Evolutionary conservation across 2,888 invertebrate genomes (phyloP).

Genomic region (Clusia tigrina): DNA sequence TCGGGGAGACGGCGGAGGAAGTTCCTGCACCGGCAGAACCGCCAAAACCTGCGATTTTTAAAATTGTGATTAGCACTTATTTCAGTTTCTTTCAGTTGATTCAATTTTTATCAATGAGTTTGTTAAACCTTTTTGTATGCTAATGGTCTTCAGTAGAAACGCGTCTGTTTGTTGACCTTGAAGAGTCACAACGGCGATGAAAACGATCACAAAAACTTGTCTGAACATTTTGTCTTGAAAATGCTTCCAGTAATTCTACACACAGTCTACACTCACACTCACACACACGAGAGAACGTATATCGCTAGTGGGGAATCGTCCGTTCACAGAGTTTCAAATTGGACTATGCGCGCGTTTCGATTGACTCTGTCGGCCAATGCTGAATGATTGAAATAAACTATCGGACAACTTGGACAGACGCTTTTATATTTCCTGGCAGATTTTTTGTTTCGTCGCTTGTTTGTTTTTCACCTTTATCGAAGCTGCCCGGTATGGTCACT

Average conservation of each 20-base stretch:
- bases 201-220: conserved; percentile 8
- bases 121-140: conserved; percentile 2
- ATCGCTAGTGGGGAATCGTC: too few relatives aligned
- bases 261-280: background rate
- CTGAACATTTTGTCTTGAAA: conserved; percentile 8
- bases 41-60: background rate
- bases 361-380: conserved; percentile 11
- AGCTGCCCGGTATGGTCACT: too few relatives aligned
- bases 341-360: conserved; percentile 2
- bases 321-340: background rate
- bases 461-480: too few relatives aligned
- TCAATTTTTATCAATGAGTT: background rate
- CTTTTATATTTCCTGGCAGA: conserved; percentile 27
- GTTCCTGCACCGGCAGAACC: background rate
- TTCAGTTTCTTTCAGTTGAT: background rate
- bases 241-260: background rate
- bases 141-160: background rate
- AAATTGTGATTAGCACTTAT: background rate
- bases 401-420: conserved; percentile 15
- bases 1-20: background rate
- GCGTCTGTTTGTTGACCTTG: conserved; percentile 8
- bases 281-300: background rate
- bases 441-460: too few relatives aligned
- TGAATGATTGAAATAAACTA: conserved; percentile 28
- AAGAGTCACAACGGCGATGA: background rate